These are phyloP conservation scores for Mystacornis crossleyi DNA, from an alignment of 2,113 vertebrate genomes.

Conservation along the genomic window DNA sequence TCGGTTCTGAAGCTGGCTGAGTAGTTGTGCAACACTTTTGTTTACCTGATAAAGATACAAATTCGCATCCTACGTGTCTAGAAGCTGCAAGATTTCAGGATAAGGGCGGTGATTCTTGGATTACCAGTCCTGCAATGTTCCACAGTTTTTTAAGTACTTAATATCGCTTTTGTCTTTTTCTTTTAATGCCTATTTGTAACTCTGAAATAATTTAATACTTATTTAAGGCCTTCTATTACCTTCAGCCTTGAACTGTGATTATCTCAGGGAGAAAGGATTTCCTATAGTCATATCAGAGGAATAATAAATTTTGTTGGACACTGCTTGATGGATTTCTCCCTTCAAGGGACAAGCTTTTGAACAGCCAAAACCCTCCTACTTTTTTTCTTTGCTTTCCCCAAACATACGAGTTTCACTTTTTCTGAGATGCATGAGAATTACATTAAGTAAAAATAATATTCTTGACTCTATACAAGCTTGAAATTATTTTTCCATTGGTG, in stretches of 20 bases:
- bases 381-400: not conserved
- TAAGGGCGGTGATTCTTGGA: not conserved
- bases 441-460: not conserved
- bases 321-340: not conserved
- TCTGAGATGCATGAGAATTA: accelerated
- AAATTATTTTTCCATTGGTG: not conserved
- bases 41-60: not conserved
- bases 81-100: not conserved
- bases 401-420: not conserved
- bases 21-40: not conserved
- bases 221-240: not conserved
- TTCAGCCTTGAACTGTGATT: not conserved
- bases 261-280: not conserved
- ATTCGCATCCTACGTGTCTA: accelerated
- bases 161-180: not conserved
- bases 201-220: not conserved
- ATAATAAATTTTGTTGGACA: not conserved
- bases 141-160: not conserved
- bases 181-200: not conserved
- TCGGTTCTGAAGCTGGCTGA: not conserved
- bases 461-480: not conserved
- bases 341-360: not conserved
- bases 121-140: not conserved
- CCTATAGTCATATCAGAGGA: not conserved
- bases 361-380: not conserved